Evolutionary conservation across 2,113 vertebrate species (phyloP), one percentile per base, ranked within the genome.

Genomic region (Gavia stellata): DNA sequence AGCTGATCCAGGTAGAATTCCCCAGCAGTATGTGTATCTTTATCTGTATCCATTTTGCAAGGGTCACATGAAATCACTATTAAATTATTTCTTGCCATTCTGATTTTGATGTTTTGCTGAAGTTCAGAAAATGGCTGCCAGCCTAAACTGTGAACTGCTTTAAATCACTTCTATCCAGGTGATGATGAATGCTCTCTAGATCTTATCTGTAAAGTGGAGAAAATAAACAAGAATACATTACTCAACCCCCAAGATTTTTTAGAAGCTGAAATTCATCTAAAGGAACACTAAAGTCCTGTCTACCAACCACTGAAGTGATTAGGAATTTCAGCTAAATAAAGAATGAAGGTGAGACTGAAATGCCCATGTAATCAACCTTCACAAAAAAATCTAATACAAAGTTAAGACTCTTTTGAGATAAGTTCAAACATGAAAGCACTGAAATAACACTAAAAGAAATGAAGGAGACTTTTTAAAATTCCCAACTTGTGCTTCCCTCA

Each of bases 261-360:
- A 87, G 92, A 96, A 89, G 89, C 78, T 91, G 92, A 97, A 92
- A 95, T 95, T 95, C 83, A 94, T 94, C 94, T 94, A 94, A 92
- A 79, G 89, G 86, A 95, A 96, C 96, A 96, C 92, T 96, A 82
- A 73, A 94, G 62, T 88, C 84, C 86, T 82, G 94, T 83, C 95
- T 96, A 95, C 95, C 96, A 95, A 94, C 94, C 94, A 95, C 91
- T 87, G 91, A 97, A 97, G 70, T 91, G 89, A 95, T 95, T 97
- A 95, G 81, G 81, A 96, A 94, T 94, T 96, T 95, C 95, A 94
- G 82, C 91, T 96, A 97, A 95, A 89, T 95, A 96, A 94, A 96
- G 96, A 97, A 88, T 75, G 74, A 93, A 95, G 95, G 92, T 96
- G 89, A 97, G 59, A 84, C 94, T 92, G 91, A 95, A 97, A 96